Evolutionary conservation across 1,140 invertebrate species (phyloP).

Genomic region (Camponotus vicinus): DNA sequence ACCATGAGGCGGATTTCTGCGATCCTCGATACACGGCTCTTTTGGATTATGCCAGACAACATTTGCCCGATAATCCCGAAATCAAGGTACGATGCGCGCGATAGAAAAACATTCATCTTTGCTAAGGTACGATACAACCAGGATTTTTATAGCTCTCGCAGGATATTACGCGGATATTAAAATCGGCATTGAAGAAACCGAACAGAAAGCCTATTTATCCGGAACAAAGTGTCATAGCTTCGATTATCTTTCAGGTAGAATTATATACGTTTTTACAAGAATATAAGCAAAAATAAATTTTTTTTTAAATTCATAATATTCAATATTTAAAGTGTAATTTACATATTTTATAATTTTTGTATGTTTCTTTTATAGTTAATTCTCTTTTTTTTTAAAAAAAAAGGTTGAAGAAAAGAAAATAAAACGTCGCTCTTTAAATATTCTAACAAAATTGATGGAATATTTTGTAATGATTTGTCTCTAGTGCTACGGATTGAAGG

Average conservation of each 20-base stretch:
- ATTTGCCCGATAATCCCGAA: conserved; percentile 71
- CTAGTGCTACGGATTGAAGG: conserved; percentile 76
- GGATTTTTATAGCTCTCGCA: conserved; percentile 72
- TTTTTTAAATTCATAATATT: no score
- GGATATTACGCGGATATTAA: conserved; percentile 71
- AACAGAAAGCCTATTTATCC: conserved; percentile 67
- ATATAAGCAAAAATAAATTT: background rate
- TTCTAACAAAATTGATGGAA: background rate
- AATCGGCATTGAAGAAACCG: conserved; percentile 60
- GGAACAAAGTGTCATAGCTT: conserved; percentile 74
- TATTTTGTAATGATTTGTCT: background rate
- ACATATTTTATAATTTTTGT: no score
- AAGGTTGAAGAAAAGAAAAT: background rate
- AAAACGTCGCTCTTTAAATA: background rate
- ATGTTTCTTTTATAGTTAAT: background rate
- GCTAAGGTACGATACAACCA: background rate
- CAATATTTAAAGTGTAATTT: no score
- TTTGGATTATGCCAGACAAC: conserved; percentile 68
- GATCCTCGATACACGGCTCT: conserved; percentile 77
- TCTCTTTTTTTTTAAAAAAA: background rate
- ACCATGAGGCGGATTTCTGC: conserved; percentile 67
- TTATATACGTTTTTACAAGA: background rate
- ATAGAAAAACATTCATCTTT: background rate
- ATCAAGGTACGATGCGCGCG: conserved; percentile 61
- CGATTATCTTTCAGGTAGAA: conserved; percentile 75